Percentiles rank a stretch among this genome's conserved stretches.
Conservation (phyloP, 2,113 vertebrate genomes). For the Tylochromis polylepis region DNA sequence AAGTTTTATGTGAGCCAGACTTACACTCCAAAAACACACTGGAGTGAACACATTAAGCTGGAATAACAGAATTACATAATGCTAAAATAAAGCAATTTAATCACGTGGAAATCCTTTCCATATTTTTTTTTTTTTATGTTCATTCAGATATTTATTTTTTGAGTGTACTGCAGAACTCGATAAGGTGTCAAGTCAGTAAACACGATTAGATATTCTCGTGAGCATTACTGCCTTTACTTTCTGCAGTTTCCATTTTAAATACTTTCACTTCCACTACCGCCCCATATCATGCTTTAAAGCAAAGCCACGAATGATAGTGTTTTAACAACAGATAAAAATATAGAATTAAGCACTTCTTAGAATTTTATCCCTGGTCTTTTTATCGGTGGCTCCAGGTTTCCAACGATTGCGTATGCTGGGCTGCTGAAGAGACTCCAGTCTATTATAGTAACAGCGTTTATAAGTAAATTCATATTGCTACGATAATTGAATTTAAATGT, state of each 20-base stretch:
- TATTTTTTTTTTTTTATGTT: neutral
- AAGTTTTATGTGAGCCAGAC: neutral
- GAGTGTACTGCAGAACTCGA: no score
- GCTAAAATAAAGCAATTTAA: neutral
- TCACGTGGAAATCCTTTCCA: neutral
- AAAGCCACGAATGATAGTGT: neutral
- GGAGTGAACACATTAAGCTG: no score
- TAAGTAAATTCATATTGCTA: neutral
- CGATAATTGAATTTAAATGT: neutral
- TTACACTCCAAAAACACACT: neutral
- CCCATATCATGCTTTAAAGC: fast-evolving
- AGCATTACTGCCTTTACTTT: neutral
- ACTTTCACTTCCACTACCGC: neutral
- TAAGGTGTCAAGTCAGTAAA: fast-evolving
- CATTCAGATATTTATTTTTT: neutral
- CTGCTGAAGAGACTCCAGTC: neutral
- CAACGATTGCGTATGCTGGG: neutral
- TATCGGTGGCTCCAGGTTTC: neutral
- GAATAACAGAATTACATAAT: neutral
- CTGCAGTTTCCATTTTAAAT: neutral
- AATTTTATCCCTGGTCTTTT: neutral
- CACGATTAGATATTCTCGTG: neutral
- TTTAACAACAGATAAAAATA: neutral
- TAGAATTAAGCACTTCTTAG: neutral
- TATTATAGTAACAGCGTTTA: fast-evolving